These are phyloP conservation scores for Loriculus beryllinus DNA, from an alignment of 2,797 vertebrate genomes.

Conservation along the genomic window DNA sequence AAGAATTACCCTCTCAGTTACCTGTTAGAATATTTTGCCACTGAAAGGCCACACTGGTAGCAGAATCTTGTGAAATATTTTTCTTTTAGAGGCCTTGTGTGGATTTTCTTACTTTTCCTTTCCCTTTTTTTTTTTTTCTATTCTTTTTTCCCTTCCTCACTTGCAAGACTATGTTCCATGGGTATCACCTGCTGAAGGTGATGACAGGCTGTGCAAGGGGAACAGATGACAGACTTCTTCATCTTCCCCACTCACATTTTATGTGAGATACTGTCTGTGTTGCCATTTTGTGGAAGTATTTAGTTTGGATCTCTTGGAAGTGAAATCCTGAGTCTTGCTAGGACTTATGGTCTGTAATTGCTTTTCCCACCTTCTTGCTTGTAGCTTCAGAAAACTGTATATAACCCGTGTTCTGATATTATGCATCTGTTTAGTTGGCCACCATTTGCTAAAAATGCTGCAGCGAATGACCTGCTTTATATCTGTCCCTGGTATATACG, in stretches of 20 bases:
- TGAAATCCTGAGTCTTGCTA: background rate
- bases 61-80: background rate
- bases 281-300: background rate
- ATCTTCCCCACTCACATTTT: background rate
- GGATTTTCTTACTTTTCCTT: background rate
- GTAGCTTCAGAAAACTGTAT: background rate
- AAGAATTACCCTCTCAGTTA: background rate
- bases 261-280: background rate
- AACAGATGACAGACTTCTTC: background rate
- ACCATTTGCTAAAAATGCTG: background rate
- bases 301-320: background rate
- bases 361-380: background rate
- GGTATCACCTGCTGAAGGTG: background rate
- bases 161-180: background rate
- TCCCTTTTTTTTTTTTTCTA: background rate
- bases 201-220: background rate
- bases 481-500: background rate
- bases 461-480: background rate
- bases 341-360: background rate
- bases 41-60: background rate
- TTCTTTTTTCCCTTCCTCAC: background rate
- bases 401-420: background rate
- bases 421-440: background rate
- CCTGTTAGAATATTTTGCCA: background rate
- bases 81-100: background rate